phyloP scores from a whole-genome alignment of 1,140 invertebrate species.

The Magallana angulata region DNA sequence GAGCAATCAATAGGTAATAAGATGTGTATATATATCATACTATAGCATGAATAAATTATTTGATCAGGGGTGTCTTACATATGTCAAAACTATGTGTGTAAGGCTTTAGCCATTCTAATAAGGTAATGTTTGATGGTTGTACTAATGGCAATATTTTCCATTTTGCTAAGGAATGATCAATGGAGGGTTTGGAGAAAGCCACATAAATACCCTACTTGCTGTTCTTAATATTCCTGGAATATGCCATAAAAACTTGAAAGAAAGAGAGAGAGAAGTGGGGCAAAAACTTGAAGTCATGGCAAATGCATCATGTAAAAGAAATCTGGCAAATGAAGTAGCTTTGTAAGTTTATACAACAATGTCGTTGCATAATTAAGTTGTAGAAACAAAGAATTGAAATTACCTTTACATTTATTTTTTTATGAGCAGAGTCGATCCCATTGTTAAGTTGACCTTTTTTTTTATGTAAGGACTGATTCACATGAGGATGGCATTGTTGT shows the following conservation, averaged over 20 bases:
- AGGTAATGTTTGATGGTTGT: no score
- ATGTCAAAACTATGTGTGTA: no score
- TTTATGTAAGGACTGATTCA: slow-evolving; percentile 23
- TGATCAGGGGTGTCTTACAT: no score
- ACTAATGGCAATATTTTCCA: no score
- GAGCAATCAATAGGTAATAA: no score
- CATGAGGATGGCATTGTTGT: slow-evolving; percentile 1
- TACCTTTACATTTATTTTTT: no score
- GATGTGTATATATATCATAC: no score
- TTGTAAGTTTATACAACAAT: background rate
- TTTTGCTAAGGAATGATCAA: slow-evolving; percentile 28
- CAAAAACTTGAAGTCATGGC: background rate
- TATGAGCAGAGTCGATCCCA: no score
- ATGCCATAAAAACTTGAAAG: slow-evolving; percentile 15
- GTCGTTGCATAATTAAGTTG: background rate
- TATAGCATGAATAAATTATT: no score
- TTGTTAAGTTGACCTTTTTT: background rate
- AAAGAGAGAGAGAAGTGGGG: slow-evolving; percentile 23
- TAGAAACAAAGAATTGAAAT: background rate
- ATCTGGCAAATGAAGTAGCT: slow-evolving; percentile 9
- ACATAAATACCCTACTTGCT: background rate
- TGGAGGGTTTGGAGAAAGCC: slow-evolving; percentile 33
- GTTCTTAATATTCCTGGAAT: slow-evolving; percentile 29
- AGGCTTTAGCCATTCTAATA: no score
- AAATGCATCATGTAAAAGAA: background rate